Evolutionary conservation across 2,888 invertebrate genomes (phyloP), one percentile per base, ranked within the genome.

Genomic region (Buathra laborator): DNA sequence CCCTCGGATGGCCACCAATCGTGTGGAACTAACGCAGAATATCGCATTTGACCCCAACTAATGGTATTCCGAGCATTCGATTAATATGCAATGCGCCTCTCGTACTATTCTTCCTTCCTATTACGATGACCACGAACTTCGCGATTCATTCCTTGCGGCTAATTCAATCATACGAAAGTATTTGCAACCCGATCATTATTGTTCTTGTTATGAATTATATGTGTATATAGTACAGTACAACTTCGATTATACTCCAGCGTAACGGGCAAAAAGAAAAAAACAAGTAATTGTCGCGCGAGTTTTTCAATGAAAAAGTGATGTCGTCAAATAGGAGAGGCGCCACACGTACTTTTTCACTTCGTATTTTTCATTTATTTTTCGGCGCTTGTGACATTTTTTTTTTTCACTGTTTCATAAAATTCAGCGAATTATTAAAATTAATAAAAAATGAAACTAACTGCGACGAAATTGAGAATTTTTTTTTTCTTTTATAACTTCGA

Each of bases 61-160:
- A 90, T 89, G 87, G 86, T 87, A 88, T 89, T 88, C 89, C 81
- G 84, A 87, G 89, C 88, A 88, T 88, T 89, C 89, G 88, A 91
- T 90, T 90, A 90, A 91, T 89, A 86, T 87, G 86, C 83, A 48
- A 48, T 44, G 64, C 46, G 67, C 68, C 46, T 24, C 62, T 68
- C 67, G 29, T 51, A 24, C 62, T 76, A 43, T 66, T 53, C 48
- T 76, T 83, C 77, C 68, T 80, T 56, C 56, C 70, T 76, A 48
- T 77, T 59, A 67, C 43, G 44, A 24, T 67, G 37, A 79, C 62
- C 59, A 43, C 79, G 9, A 16, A 16, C 64, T 24, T 37, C 37
- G 9, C 75, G 56, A 68, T 44, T 81, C 72, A 68, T 68, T 51
- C 82, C 72, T 37, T 37, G 6, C 78, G 75, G 70, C 78, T 78